Conservation (phyloP, 2,113 vertebrate genomes). For the Carollia perspicillata region DNA sequence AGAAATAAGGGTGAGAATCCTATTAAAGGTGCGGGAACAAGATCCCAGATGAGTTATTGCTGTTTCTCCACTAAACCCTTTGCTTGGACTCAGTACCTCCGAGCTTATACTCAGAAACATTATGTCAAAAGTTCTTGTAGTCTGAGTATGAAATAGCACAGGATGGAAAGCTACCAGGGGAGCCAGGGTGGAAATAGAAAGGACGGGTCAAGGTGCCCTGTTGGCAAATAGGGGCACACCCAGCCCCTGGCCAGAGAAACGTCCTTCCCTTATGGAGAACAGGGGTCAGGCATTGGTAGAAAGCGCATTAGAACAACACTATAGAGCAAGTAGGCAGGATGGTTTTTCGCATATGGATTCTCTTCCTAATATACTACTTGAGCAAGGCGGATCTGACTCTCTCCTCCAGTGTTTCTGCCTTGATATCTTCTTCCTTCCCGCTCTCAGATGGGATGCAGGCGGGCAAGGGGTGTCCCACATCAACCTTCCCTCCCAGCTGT, state of each 20-base stretch:
- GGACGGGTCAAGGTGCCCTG: too few relatives aligned
- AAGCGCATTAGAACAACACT: not conserved
- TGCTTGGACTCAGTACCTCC: not conserved
- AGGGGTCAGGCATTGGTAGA: not conserved
- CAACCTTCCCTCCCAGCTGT: not conserved
- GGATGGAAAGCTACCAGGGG: not conserved
- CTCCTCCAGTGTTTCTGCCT: not conserved
- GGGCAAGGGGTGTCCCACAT: not conserved
- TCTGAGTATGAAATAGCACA: not conserved
- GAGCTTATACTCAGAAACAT: not conserved
- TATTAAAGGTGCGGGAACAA: not conserved
- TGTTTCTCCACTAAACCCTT: not conserved
- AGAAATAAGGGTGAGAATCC: not conserved
- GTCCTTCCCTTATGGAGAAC: not conserved
- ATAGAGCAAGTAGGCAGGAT: rapidly evolving
- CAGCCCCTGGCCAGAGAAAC: not conserved
- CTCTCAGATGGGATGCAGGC: not conserved
- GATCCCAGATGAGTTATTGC: not conserved
- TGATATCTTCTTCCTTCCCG: not conserved
- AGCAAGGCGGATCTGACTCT: not conserved
- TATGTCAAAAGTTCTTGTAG: not conserved
- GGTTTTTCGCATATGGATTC: not conserved
- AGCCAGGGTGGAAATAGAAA: not conserved
- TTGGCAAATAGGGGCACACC: not conserved
- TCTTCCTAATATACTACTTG: not conserved